These are phyloP conservation scores for Zygaena filipendulae DNA, from an alignment of 2,888 invertebrate genomes.

Conservation along the genomic window DNA sequence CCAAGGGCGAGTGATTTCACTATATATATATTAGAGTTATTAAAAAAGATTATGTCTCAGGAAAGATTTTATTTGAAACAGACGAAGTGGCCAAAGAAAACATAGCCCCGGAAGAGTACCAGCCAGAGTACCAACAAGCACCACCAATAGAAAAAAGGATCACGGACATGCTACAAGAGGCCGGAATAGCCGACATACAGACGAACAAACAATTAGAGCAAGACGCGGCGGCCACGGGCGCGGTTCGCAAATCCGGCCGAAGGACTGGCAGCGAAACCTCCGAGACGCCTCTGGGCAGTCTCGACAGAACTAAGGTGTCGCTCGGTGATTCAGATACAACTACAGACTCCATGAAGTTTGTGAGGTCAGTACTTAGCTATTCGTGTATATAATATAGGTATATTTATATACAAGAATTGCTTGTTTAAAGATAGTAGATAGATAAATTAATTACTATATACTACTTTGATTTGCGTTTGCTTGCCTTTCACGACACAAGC, in stretches of 20 bases:
- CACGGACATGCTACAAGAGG: constrained; percentile 31
- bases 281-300: constrained; percentile 46
- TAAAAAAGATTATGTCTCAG: too few relatives aligned
- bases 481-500: too few relatives aligned
- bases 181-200: constrained; percentile 32
- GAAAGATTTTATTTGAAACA: too few relatives aligned
- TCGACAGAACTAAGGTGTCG: constrained; percentile 52
- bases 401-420: too few relatives aligned
- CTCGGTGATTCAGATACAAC: constrained; percentile 44
- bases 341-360: constrained; percentile 39
- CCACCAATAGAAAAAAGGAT: constrained; percentile 21
- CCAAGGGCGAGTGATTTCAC: too few relatives aligned
- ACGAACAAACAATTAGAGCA: neutral
- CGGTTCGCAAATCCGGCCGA: neutral
- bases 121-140: constrained; percentile 8
- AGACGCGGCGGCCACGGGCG: neutral
- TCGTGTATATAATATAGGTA: constrained; percentile 1
- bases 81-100: too few relatives aligned
- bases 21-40: too few relatives aligned
- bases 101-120: constrained; percentile 25
- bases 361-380: constrained; percentile 29
- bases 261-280: constrained; percentile 25
- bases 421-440: too few relatives aligned
- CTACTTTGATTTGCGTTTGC: too few relatives aligned
- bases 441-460: too few relatives aligned